Evolutionary conservation across 2,113 vertebrate genomes (phyloP), one percentile per base, ranked within the genome.

Genomic region (Chauna torquata): DNA sequence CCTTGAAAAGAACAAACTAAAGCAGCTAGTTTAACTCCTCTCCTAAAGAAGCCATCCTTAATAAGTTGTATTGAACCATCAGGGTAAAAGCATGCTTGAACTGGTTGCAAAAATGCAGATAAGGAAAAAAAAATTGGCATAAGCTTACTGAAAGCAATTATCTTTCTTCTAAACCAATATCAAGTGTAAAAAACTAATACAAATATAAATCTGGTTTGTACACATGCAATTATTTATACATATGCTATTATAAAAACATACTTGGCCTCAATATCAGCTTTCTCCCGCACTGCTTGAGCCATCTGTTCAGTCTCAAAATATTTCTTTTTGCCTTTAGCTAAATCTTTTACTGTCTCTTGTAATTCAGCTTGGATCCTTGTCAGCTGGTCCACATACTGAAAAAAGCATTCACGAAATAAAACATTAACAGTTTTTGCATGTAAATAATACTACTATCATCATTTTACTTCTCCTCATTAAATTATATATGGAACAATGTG

Each of bases 311-410:
- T 98, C 98, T 99, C 99, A 95, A 99, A 99, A 98, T 99, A 99
- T 96, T 99, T 99, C 98, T 99, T 99, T 97, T 99, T 99, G 98
- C 99, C 99, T 98, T 99, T 99, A 86, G 99, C 99, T 98, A 99
- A 98, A 97, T 99, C 99, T 97, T 99, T 99, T 87, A 99, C 99
- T 15, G 99, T 99, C 97, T 99, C 99, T 97, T 99, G 99, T 82
- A 99, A 98, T 97, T 99, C 99, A 42, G 98, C 97, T 97, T 99
- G 99, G 98, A 99, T 99, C 94, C 98, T 99, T 27, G 98, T 99
- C 98, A 99, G 97, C 97, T 99, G 99, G 97, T 99, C 99, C 94
- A 99, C 99, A 44, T 98, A 99, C 99, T 99, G 89, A 25, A 98
- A 91, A 96, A 59, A 94, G 19, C 84, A 97, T 40, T 24, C 42